Conservation (phyloP, 2,888 invertebrate species). For the Troides oblongomaculatus region DNA sequence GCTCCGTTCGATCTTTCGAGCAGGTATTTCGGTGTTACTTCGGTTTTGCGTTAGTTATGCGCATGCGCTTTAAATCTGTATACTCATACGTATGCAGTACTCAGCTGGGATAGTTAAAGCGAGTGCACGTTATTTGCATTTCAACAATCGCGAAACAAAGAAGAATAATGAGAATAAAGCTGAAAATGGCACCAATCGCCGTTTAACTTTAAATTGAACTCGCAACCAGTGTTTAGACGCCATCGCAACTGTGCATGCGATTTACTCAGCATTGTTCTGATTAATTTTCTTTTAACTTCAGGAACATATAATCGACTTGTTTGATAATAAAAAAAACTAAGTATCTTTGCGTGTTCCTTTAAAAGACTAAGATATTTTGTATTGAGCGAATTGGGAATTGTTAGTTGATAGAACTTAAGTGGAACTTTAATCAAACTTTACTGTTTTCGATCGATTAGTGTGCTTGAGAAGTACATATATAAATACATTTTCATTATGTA, state of each 20-base stretch:
- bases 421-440: too few species aligned
- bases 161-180: constrained; percentile 28
- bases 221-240: constrained; percentile 28
- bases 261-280: constrained; percentile 7
- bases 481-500: too few species aligned
- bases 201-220: constrained; percentile 31
- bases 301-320: background rate
- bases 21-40: constrained; percentile 18
- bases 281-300: background rate
- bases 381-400: background rate
- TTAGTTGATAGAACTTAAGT: too few species aligned
- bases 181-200: constrained; percentile 28
- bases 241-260: constrained; percentile 16
- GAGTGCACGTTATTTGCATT: constrained; percentile 27
- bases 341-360: background rate
- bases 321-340: background rate
- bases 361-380: background rate
- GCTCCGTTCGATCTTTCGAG: constrained; percentile 3
- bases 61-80: constrained; percentile 18
- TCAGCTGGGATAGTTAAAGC: constrained; percentile 24
- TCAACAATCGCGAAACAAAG: constrained; percentile 28
- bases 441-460: too few species aligned
- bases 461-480: too few species aligned
- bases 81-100: constrained; percentile 21
- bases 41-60: constrained; percentile 2